Conservation (phyloP, 2,113 vertebrate species). For the Fulmarus glacialis region DNA sequence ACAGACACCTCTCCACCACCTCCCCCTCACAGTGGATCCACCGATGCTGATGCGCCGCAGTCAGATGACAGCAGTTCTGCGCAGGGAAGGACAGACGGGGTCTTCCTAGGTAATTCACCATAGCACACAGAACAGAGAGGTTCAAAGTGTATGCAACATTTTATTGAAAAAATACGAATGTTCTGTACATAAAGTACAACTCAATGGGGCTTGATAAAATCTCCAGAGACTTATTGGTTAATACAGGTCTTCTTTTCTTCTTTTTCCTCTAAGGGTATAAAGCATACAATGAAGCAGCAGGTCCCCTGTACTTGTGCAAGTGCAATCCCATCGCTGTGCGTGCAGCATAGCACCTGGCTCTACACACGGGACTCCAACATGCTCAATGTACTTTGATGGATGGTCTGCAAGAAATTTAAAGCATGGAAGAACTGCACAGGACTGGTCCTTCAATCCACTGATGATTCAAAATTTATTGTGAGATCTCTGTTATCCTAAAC, state of each 20-base stretch:
- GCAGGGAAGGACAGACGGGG: no score
- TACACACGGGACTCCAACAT: slow-evolving; percentile 24
- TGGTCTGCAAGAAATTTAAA: slow-evolving; percentile 48
- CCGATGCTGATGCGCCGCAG: fast-evolving
- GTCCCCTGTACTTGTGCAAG: slow-evolving; percentile 37
- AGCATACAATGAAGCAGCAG: slow-evolving; percentile 32
- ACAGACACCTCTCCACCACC: not conserved
- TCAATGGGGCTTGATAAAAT: slow-evolving; percentile 30
- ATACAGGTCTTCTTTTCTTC: not conserved
- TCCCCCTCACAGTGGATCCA: not conserved
- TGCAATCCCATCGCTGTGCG: not conserved
- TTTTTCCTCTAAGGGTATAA: slow-evolving; percentile 17
- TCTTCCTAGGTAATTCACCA: not conserved
- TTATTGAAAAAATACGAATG: slow-evolving; percentile 73
- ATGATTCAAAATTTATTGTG: slow-evolving; percentile 1
- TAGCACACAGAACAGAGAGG: not conserved
- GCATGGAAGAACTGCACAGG: slow-evolving; percentile 41
- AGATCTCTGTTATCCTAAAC: slow-evolving; percentile 14
- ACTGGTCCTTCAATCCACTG: slow-evolving; percentile 8
- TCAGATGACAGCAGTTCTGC: not conserved
- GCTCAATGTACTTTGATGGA: slow-evolving; percentile 14
- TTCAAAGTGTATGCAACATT: slow-evolving; percentile 62
- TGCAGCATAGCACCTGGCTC: slow-evolving; percentile 19
- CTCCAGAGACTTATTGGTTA: slow-evolving; percentile 51
- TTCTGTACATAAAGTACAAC: slow-evolving; percentile 66